Conservation (phyloP, 2,888 invertebrate species). For the Balanococcus diminutus region DNA sequence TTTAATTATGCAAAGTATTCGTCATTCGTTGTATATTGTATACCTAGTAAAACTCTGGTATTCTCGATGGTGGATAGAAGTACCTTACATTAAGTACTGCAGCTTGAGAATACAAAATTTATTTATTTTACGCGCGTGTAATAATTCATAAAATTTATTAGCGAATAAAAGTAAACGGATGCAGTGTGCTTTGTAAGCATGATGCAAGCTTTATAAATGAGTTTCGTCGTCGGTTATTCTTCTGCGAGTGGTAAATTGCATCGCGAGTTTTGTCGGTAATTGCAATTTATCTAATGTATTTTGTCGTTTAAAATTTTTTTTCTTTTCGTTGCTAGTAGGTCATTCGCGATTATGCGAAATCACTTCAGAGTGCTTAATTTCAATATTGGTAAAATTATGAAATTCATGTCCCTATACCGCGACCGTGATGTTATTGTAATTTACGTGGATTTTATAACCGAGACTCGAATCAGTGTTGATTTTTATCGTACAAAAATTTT, state of each 20-base stretch:
- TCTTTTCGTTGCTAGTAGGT: background rate
- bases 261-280: background rate
- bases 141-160: background rate
- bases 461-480: no score
- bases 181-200: background rate
- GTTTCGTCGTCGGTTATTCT: background rate
- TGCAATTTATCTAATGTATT: background rate
- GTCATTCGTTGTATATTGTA: background rate
- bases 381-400: no score
- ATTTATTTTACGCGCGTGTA: background rate
- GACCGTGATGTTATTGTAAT: no score
- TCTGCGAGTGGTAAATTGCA: background rate
- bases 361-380: no score
- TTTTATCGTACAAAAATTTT: no score
- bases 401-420: no score
- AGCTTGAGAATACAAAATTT: background rate
- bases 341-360: no score
- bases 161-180: background rate
- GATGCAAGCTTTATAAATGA: background rate
- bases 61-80: no score
- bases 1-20: background rate
- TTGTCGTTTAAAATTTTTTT: background rate
- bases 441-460: no score
- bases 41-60: no score
- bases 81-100: no score